Conservation (phyloP, 2,113 vertebrate species). For the Aepyceros melampus region DNA sequence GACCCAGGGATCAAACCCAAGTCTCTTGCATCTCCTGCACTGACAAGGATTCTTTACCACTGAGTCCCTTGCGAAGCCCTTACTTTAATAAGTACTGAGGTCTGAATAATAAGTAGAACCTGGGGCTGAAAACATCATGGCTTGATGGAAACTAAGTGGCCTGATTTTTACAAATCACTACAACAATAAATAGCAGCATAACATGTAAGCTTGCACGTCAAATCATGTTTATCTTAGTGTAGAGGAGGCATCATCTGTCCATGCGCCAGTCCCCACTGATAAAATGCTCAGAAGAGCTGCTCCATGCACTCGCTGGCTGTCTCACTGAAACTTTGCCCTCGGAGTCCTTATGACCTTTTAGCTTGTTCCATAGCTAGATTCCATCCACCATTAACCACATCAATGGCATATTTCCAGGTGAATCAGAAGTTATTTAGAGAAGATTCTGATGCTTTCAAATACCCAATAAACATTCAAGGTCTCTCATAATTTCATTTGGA, state of each 20-base stretch:
- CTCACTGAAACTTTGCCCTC: background rate
- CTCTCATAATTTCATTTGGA: slow-evolving; percentile 3
- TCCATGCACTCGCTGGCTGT: background rate
- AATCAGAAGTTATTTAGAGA: slow-evolving; percentile 21
- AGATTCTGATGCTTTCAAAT: slow-evolving; percentile 15
- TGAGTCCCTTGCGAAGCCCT: background rate
- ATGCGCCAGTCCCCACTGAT: background rate
- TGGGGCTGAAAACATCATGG: background rate
- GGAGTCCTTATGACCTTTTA: background rate
- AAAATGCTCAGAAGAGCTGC: background rate
- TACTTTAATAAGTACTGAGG: background rate
- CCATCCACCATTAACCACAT: background rate
- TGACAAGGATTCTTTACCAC: background rate
- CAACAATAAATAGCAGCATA: background rate
- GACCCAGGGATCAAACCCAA: background rate
- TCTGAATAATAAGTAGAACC: background rate
- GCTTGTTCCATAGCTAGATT: slow-evolving; percentile 4
- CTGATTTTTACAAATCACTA: background rate
- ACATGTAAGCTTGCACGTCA: background rate
- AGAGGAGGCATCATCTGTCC: background rate
- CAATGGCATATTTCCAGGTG: background rate
- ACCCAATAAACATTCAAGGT: background rate
- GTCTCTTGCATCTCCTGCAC: background rate
- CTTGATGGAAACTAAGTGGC: background rate
- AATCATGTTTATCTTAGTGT: background rate